Conservation (phyloP, 2,888 invertebrate genomes). For the Tiliacea aurago region DNA sequence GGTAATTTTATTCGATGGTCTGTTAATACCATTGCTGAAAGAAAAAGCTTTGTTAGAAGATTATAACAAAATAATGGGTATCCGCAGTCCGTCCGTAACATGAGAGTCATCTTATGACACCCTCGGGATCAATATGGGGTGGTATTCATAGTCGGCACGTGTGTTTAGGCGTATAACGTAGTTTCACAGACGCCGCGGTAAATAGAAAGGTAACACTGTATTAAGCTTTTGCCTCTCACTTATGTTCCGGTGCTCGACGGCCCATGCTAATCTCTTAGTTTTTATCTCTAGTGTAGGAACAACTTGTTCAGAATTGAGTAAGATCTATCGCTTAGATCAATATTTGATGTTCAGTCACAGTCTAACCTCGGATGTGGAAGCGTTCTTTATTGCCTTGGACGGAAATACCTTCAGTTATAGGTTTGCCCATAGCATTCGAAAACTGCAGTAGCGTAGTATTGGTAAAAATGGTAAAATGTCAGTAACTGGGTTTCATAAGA, state of each 20-base stretch:
- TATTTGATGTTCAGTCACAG: background rate
- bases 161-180: conserved; percentile 43
- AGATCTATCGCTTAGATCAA: background rate
- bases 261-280: background rate
- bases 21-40: background rate
- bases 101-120: conserved; percentile 20
- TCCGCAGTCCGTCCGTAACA: conserved; percentile 6
- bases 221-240: background rate
- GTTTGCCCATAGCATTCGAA: background rate
- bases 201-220: conserved; percentile 32
- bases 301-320: background rate
- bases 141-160: conserved; percentile 50
- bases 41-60: conserved; percentile 23
- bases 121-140: conserved; percentile 41
- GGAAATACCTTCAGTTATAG: background rate
- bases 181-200: conserved; percentile 16
- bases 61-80: conserved; percentile 26
- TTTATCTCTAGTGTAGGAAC: background rate
- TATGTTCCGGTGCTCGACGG: background rate
- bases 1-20: too few relatives aligned
- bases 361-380: background rate
- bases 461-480: background rate
- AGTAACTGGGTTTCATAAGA: background rate
- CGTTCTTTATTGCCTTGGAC: background rate
- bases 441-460: background rate